Percentiles rank a stretch among this genome's conserved stretches.
Evolutionary conservation across 2,797 vertebrate species (phyloP).

Genomic region (Cryptoblepharus egeriae): DNA sequence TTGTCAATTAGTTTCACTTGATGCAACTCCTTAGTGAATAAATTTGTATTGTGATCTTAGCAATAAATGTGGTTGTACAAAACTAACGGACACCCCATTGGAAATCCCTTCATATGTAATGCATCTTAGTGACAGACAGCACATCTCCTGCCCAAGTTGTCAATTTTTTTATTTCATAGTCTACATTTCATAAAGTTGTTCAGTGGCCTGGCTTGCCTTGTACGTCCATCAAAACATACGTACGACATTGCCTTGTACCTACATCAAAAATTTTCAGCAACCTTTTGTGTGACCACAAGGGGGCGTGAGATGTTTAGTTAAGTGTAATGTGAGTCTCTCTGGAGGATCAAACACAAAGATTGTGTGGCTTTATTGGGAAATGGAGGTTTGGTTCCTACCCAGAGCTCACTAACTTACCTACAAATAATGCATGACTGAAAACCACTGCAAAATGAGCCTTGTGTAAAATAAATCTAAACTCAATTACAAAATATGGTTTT

Average conservation of each 20-base stretch:
- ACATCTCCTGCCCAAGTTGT: not conserved
- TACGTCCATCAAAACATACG: no score
- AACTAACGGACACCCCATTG: not conserved
- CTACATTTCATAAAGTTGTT: not conserved
- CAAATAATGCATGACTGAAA: slow-evolving; percentile 22
- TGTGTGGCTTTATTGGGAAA: not conserved
- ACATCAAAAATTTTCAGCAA: slow-evolving; percentile 27
- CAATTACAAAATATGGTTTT: not conserved
- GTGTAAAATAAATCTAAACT: slow-evolving; percentile 41
- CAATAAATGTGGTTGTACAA: not conserved
- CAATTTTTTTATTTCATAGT: not conserved
- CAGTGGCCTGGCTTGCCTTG: not conserved
- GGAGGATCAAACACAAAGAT: not conserved
- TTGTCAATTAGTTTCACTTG: not conserved
- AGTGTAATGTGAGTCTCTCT: slow-evolving; percentile 9
- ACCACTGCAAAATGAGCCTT: slow-evolving; percentile 17
- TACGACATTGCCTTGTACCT: no score
- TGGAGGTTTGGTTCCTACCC: slow-evolving; percentile 13
- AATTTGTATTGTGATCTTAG: not conserved
- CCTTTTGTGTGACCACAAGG: slow-evolving; percentile 67
- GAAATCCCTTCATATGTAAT: not conserved
- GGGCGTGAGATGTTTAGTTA: slow-evolving; percentile 73
- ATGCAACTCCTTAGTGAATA: not conserved
- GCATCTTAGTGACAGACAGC: not conserved
- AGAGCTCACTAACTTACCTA: slow-evolving; percentile 32